A percentile compares a stretch with the other conserved stretches of the same genome.
Evolutionary conservation across 1,140 invertebrate species (phyloP).

Genomic region (Bombus cullumanus): DNA sequence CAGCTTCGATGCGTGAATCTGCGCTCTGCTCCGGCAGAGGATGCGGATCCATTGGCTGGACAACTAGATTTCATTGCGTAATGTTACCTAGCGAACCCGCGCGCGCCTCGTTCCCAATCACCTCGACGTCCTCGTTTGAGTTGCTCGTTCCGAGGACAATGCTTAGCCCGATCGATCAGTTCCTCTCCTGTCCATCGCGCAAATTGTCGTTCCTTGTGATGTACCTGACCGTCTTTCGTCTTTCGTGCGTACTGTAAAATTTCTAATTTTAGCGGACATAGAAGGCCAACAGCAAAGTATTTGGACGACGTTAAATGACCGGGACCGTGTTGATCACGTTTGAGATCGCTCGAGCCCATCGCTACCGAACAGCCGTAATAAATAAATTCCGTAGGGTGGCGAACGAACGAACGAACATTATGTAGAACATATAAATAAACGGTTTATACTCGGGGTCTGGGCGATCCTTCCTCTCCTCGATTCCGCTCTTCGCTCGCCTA

Average conservation of each 20-base stretch:
- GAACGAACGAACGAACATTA: conserved; percentile 66
- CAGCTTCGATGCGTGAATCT: conserved; percentile 71
- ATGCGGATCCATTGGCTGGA: conserved; percentile 82
- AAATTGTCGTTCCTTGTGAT: neutral
- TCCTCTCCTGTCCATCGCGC: neutral
- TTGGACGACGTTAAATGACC: neutral
- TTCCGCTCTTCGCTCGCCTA: conserved; percentile 52
- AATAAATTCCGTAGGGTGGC: conserved; percentile 72
- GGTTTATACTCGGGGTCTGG: conserved; percentile 76
- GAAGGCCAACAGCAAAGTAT: neutral
- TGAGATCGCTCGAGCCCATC: conserved; percentile 24
- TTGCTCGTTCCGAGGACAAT: conserved; percentile 50
- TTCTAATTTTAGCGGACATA: neutral
- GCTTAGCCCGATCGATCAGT: conserved; percentile 5
- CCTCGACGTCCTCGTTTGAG: conserved; percentile 43
- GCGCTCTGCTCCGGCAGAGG: conserved; percentile 72
- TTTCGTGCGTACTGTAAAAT: neutral
- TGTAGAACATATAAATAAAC: conserved; percentile 81
- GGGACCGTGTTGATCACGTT: conserved; percentile 16
- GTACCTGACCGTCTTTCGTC: neutral
- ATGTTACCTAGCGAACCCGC: conserved; percentile 65
- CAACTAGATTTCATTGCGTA: conserved; percentile 82
- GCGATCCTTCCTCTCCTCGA: conserved; percentile 69
- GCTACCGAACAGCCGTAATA: conserved; percentile 57
- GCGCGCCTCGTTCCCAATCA: conserved; percentile 2